Conservation (phyloP, 2,113 vertebrate genomes). For the Heterocephalus glaber region DNA sequence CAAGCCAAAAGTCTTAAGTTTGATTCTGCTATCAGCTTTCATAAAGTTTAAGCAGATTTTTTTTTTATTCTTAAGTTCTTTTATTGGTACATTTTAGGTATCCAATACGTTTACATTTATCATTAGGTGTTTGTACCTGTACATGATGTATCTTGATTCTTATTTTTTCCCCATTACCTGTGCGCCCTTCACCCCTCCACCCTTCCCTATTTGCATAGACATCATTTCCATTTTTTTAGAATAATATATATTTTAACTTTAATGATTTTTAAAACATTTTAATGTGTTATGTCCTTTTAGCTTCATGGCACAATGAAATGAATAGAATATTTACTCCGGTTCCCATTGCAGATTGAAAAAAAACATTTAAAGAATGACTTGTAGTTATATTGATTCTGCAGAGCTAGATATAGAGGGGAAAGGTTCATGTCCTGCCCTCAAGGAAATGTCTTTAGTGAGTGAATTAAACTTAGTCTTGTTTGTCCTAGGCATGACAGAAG, state of each 20-base stretch:
- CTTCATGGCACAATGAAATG: neutral
- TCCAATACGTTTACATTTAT: too few species aligned
- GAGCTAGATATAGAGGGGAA: neutral
- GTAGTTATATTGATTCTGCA: neutral
- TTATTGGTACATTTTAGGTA: too few species aligned
- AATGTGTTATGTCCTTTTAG: slow-evolving; percentile 37
- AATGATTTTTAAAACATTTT: neutral
- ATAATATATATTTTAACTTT: neutral
- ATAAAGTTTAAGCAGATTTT: neutral
- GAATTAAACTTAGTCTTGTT: neutral
- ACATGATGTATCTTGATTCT: too few species aligned
- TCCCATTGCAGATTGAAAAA: neutral
- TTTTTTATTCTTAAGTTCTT: too few species aligned
- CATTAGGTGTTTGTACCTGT: too few species aligned
- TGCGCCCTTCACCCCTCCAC: too few species aligned
- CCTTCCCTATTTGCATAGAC: too few species aligned
- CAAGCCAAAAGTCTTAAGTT: neutral
- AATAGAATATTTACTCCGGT: neutral
- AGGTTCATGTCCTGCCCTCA: neutral
- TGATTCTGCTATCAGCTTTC: neutral
- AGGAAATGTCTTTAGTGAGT: neutral
- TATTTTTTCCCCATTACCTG: too few species aligned
- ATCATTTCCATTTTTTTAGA: too few species aligned
- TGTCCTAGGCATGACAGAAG: neutral
- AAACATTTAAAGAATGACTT: neutral